phyloP scores from a whole-genome alignment of 2,797 vertebrate species.

The Salarias fasciatus region DNA sequence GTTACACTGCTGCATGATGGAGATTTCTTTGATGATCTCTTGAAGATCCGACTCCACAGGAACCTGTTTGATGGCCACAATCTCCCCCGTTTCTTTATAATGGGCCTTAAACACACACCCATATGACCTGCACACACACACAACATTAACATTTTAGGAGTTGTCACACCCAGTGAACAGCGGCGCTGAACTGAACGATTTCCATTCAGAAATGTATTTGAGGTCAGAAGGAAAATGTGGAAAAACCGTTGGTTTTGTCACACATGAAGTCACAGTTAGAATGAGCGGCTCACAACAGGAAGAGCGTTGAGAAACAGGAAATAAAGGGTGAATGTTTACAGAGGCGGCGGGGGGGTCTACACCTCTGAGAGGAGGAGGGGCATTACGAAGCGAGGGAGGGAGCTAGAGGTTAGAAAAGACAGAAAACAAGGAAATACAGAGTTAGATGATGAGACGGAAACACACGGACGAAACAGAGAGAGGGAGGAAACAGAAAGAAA shows the following conservation, averaged over 20 bases:
- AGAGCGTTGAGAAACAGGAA: slow-evolving; percentile 77
- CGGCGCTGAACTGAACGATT: too few species aligned
- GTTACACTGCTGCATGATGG: slow-evolving; percentile 98
- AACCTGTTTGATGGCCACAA: slow-evolving; percentile 97
- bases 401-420: too few species aligned
- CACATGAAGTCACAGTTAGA: slow-evolving; percentile 4
- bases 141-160: neutral
- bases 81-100: slow-evolving; percentile 94
- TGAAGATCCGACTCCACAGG: slow-evolving; percentile 96
- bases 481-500: slow-evolving; percentile 5
- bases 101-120: slow-evolving; percentile 96
- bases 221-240: too few species aligned
- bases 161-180: too few species aligned
- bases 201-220: too few species aligned
- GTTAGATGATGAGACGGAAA: too few species aligned
- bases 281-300: slow-evolving; percentile 61
- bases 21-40: slow-evolving; percentile 98
- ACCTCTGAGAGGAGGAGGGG: too few species aligned
- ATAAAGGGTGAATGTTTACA: slow-evolving; percentile 58
- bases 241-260: too few species aligned
- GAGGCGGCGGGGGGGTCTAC: slow-evolving; percentile 27
- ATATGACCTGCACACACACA: slow-evolving; percentile 85
- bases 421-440: too few species aligned
- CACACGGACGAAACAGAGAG: too few species aligned
- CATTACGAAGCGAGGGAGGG: neutral